Evolutionary conservation across 2,888 invertebrate genomes (phyloP), one percentile per base, ranked within the genome.

Genomic region (Nemoura dubitans): DNA sequence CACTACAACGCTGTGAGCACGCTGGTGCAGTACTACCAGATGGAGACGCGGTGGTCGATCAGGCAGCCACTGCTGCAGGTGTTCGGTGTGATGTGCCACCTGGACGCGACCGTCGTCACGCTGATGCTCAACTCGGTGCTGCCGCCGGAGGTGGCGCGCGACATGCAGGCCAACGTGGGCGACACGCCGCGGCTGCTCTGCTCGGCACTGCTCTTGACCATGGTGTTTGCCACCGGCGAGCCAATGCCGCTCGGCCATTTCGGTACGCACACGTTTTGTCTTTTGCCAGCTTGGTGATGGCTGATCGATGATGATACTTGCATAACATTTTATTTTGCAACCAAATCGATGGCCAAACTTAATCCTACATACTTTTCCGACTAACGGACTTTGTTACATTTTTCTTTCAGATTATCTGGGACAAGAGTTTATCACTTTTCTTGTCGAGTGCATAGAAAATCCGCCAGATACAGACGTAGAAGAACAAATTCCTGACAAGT

Each of bases 11-110:
- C 96, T 89, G 95, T 98, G 27, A 95, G 95, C 78, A 96, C 96
- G 86, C 92, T 99, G 87, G 96, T 98, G 86, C 96, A 97, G 90
- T 98, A 98, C 92, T 98, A 98, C 92, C 98, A 98, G 93, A 98
- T 98, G 98, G 98, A 98, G 92, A 95, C 96, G 0, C 93, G 97
- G 88, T 97, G 97, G 97, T 95, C 96, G 0, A 95, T 98, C 87
- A 94, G 98, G 88, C 95, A 96, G 90, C 93, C 97, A 14, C 92
- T 98, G 78, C 92, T 98, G 87, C 94, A 97, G 93, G 96, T 97
- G 7, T 98, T 98, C 91, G 96, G 96, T 27, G 96, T 96, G 42
- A 95, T 98, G 94, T 98, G 98, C 90, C 95, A 96, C 42, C 92
- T 98, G 88, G 97, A 98, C 91, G 94, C 95, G 87, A 95, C 95